These are phyloP conservation scores for Callochromis pleurospilus DNA, from an alignment of 2,113 vertebrate genomes.

Conservation along the genomic window DNA sequence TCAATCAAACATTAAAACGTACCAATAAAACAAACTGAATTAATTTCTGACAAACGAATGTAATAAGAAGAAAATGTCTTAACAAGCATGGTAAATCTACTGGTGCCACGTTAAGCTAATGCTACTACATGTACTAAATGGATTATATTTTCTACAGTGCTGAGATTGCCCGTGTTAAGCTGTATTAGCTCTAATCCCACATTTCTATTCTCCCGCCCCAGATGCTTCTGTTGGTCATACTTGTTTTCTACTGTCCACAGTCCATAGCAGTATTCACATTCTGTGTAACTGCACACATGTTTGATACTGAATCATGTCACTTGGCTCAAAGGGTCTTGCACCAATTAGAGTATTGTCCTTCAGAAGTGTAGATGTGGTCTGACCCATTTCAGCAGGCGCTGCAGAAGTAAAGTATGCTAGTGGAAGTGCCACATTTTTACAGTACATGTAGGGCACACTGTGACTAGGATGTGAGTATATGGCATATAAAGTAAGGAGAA, in stretches of 20 bases:
- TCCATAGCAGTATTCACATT: background rate
- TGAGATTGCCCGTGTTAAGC: constrained; percentile 46
- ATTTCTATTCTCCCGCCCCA: background rate
- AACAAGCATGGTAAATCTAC: constrained; percentile 9
- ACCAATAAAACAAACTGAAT: background rate
- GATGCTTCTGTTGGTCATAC: background rate
- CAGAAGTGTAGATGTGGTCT: background rate
- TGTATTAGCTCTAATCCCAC: constrained; percentile 62
- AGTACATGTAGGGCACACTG: background rate
- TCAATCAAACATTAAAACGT: background rate
- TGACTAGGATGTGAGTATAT: background rate
- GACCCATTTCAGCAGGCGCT: constrained; percentile 40
- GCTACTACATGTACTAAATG: constrained; percentile 35
- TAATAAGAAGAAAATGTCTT: background rate
- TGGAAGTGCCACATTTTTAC: background rate
- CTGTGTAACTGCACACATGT: background rate
- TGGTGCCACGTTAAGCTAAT: background rate
- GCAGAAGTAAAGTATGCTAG: background rate
- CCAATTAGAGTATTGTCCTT: background rate
- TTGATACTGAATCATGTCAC: background rate
- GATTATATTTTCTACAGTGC: constrained; percentile 63
- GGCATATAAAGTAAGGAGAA: background rate
- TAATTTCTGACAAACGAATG: background rate
- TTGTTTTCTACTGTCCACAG: background rate
- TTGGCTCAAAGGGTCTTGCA: background rate